Base-by-base conservation (phyloP, 1,140 invertebrate genomes). In the Papilio glaucus region DNA sequence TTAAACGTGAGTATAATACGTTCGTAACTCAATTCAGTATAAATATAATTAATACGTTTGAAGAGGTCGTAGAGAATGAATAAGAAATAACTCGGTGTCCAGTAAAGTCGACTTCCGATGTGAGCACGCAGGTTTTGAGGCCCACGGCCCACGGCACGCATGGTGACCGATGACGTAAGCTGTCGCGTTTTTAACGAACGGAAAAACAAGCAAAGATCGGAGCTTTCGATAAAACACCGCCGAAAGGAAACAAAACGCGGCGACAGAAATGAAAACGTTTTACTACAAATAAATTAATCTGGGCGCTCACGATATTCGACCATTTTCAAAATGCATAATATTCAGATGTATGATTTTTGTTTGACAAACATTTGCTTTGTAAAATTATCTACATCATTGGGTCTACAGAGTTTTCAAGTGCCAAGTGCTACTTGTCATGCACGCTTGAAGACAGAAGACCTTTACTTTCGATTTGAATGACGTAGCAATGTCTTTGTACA, bases 231-330 rank as follows among this genome's bases (percentile, higher is more conserved):
- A 53, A 53, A 10, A 24, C 49, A 24, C 18, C 49, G 49, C 49
- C 49, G 49, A 53, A 53, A 53, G 49, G 10, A 53, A 53, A 53
- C 21, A 10, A 53, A 53, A 53, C 21, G 49, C 49, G 49, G 9
- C 21, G 49, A 53, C 49, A 53, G 18, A 53, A 53, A 53, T 53
- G 49, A 53, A 53, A 24, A 53, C 24, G 21, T 53, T 53, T 53
- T 53, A 53, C 49, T 18, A 24, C 21, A 53, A 53, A 53, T 53
- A 53, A 53, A 26, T 53, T 53, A 53, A 53, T 53, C 8, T 53
- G 21, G 4, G 49, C 21, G 24, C 10, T 9, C 21, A 21, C 15
- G 4, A 9, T 18, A 12, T 53, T 53, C 2, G 2, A 53, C 9
- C 9, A 9, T 33, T 33, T 33, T 33, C 29, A n/a, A n/a, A n/a